Conservation (phyloP, 2,113 vertebrate species). For the Dipodomys stephensi region DNA sequence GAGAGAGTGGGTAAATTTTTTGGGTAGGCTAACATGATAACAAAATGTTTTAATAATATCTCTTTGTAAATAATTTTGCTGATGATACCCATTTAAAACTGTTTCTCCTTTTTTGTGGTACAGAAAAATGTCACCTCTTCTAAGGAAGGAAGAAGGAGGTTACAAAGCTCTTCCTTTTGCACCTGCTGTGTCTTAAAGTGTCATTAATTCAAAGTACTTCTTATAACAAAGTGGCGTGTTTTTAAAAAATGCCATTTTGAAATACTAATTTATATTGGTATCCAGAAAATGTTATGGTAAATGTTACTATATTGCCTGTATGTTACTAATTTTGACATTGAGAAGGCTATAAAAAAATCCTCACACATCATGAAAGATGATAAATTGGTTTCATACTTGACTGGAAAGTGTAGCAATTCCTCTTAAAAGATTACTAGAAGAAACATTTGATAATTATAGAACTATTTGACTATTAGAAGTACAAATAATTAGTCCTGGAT, state of each 20-base stretch:
- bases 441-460: background rate
- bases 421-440: background rate
- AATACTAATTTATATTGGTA: background rate
- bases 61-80: background rate
- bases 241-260: background rate
- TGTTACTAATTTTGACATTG: conserved; percentile 9
- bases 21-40: background rate
- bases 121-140: background rate
- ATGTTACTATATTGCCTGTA: background rate
- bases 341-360: background rate
- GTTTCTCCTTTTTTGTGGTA: background rate
- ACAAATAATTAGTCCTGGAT: background rate
- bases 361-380: background rate
- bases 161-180: background rate
- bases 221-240: background rate
- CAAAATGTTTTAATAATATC: background rate
- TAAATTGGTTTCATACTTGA: background rate
- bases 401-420: background rate
- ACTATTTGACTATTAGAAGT: conserved; percentile 11
- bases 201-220: background rate
- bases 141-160: background rate
- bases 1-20: background rate
- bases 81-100: background rate
- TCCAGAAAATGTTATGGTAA: background rate
- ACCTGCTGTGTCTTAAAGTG: background rate